phyloP scores from a whole-genome alignment of 2,797 vertebrate species.

The Falco berigora region DNA sequence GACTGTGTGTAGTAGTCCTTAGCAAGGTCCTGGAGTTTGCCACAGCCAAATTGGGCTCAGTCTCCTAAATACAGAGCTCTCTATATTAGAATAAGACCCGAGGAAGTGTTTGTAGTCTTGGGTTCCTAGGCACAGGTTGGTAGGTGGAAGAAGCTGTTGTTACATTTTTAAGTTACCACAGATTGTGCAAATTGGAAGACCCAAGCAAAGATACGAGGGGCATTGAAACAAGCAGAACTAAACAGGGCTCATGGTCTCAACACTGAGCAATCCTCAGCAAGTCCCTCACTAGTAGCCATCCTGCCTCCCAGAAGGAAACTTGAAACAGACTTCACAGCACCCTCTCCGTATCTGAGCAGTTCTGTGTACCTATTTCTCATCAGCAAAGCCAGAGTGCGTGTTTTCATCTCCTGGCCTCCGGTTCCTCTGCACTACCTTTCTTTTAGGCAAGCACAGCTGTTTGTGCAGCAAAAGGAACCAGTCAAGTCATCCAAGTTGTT shows the following conservation, averaged over 20 bases:
- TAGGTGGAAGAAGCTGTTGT: background rate
- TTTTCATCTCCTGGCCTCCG: background rate
- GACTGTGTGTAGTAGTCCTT: background rate
- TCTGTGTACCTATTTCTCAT: background rate
- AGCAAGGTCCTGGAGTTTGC: background rate
- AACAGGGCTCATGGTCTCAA: background rate
- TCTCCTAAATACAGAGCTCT: background rate
- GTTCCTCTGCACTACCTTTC: background rate
- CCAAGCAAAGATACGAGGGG: background rate
- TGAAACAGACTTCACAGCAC: background rate
- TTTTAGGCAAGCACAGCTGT: background rate
- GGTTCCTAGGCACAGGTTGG: rapidly evolving
- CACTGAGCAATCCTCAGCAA: background rate
- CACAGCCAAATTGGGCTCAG: background rate
- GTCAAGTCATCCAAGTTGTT: background rate
- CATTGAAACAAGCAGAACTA: background rate
- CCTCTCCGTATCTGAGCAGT: background rate
- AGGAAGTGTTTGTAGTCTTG: background rate
- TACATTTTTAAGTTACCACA: rapidly evolving
- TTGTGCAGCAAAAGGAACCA: background rate
- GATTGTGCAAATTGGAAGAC: background rate
- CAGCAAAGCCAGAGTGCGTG: background rate
- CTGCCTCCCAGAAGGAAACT: background rate
- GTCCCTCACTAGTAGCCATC: background rate
- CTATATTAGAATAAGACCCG: background rate